phyloP scores from a whole-genome alignment of 1,140 invertebrate genomes.

The Coptotermes formosanus region DNA sequence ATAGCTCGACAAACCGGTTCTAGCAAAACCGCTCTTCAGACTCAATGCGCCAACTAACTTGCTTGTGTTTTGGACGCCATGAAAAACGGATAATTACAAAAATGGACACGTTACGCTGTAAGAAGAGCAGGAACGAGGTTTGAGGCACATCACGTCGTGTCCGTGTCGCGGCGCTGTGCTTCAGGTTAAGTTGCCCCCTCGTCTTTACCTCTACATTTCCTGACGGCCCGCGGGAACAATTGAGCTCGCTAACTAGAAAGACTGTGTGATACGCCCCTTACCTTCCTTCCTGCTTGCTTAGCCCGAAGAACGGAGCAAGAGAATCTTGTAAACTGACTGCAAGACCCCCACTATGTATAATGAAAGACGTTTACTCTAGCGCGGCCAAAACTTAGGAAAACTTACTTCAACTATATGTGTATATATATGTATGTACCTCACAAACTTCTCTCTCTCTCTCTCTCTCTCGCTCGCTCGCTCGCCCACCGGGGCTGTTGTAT shows the following conservation, averaged over 20 bases:
- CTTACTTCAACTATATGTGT: conserved; percentile 29
- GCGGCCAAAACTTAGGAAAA: conserved; percentile 33
- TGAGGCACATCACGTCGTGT: not conserved
- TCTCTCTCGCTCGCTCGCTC: too few species aligned
- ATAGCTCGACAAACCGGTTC: too few species aligned
- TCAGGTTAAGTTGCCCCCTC: not conserved
- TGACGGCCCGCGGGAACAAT: conserved; percentile 31
- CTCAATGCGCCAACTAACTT: too few species aligned
- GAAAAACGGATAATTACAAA: not conserved
- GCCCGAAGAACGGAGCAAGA: not conserved
- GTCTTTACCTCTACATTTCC: not conserved
- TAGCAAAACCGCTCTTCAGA: too few species aligned
- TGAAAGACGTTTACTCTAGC: conserved; percentile 35
- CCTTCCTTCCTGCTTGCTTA: not conserved
- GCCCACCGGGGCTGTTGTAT: conserved; percentile 27
- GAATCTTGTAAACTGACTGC: conserved; percentile 30
- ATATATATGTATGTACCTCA: conserved; percentile 21
- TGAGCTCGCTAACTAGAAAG: conserved; percentile 28
- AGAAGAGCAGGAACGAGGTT: not conserved
- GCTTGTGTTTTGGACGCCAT: too few species aligned
- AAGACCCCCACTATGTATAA: conserved; percentile 35
- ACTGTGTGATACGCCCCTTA: not conserved
- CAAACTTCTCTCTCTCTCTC: conserved; percentile 3
- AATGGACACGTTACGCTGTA: not conserved
- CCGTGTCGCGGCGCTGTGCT: not conserved